phyloP scores from a whole-genome alignment of 1,140 invertebrate species.

The Anagrus nilaparvatae region DNA sequence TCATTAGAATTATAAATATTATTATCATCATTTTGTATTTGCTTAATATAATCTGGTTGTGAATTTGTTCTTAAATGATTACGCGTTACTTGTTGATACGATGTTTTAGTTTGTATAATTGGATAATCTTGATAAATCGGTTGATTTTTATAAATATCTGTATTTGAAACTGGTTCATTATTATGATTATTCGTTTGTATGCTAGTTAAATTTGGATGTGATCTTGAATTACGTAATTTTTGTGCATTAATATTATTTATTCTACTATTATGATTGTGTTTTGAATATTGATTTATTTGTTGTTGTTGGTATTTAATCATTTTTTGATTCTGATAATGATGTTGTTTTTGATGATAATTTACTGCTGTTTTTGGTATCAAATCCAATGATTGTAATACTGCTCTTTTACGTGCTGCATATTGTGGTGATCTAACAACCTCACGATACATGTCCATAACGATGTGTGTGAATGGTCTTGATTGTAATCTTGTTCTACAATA shows the following conservation, averaged over 20 bases:
- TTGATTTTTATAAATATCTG: no score
- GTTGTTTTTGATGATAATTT: slow-evolving; percentile 9
- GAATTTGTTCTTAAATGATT: no score
- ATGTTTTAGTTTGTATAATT: no score
- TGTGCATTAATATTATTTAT: no score
- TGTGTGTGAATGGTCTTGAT: slow-evolving; percentile 48
- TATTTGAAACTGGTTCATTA: no score
- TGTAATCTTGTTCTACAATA: slow-evolving; percentile 46
- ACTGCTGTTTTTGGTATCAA: slow-evolving; percentile 1
- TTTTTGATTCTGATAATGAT: slow-evolving; percentile 17
- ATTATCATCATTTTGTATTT: no score
- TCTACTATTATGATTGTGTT: no score
- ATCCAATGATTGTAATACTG: slow-evolving; percentile 19
- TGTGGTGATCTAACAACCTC: slow-evolving; percentile 41
- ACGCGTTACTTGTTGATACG: no score
- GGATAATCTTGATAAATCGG: no score
- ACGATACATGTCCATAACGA: slow-evolving; percentile 51
- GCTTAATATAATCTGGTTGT: slow-evolving; percentile 22
- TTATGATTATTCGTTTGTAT: slow-evolving; percentile 23
- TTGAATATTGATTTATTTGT: no score
- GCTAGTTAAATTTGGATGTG: slow-evolving; percentile 35
- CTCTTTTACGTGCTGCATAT: slow-evolving; percentile 31
- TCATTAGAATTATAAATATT: slow-evolving; percentile 26
- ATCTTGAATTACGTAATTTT: slow-evolving; percentile 39
- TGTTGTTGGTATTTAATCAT: no score